Percentiles rank a stretch among this genome's conserved stretches.
Conservation (phyloP, 2,113 vertebrate species). For the Phaetusa simplex region DNA sequence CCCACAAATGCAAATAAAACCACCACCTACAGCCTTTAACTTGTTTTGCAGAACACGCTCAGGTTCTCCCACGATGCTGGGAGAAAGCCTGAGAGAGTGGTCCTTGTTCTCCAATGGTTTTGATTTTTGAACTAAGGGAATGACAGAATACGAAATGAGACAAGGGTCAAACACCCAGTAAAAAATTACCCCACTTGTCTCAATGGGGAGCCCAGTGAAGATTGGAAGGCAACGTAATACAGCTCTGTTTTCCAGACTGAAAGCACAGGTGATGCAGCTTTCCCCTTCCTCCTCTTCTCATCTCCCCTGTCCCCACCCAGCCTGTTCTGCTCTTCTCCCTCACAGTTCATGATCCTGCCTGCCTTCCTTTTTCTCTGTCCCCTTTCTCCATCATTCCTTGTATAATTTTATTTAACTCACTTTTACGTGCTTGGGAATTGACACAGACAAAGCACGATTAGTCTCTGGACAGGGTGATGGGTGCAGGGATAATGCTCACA, state of each 20-base stretch:
- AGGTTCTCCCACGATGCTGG: not conserved
- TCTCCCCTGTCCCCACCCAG: not conserved
- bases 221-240: not conserved
- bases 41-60: not conserved
- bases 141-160: not conserved
- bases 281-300: not conserved
- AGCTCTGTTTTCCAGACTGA: not conserved
- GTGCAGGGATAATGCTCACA: slow-evolving; percentile 30
- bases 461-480: slow-evolving; percentile 7
- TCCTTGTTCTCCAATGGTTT: not conserved
- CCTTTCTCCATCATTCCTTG: not conserved
- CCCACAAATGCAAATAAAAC: not conserved
- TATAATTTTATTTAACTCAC: not conserved
- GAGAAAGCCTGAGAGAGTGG: not conserved
- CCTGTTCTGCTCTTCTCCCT: not conserved
- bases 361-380: not conserved
- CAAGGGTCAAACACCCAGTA: not conserved
- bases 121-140: not conserved
- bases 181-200: not conserved
- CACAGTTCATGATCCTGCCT: not conserved
- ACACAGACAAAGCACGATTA: not conserved
- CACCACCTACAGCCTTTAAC: not conserved
- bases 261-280: not conserved
- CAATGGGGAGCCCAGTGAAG: not conserved
- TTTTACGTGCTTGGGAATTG: not conserved